Base-by-base conservation (phyloP, 2,797 vertebrate genomes). In the Cyclopterus lumpus region DNA sequence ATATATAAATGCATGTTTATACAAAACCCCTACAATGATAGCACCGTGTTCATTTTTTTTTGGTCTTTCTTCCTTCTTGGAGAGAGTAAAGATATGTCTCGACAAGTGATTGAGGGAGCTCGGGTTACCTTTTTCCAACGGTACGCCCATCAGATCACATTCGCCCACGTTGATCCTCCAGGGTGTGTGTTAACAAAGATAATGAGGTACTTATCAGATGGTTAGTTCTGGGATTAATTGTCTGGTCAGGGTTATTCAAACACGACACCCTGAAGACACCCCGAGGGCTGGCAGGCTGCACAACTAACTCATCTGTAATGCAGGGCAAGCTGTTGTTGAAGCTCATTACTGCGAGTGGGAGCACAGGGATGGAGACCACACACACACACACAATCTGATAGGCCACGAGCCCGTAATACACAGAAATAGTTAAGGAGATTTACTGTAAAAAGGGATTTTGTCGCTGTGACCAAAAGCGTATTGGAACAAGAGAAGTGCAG, bases 231-330 rank as follows among this genome's bases (percentile, higher is more conserved):
- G 80, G 81, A 89, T 90, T 89, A 91, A 91, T 88, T 89, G 88
- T 83, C 70, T 76, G 91, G 82, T 91, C 90, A 89, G 83, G 84
- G 86, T 86, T 90, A 89, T 89, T 88, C 79, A 88, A 89, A 89
- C 85, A 78, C 12, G 63, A 82, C 83, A 81, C 80, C 82, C 75
- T 74, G 82, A 91, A 83, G 89, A 85, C 84, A 73, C 83, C 88
- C 83, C 11, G 81, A 55, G 85, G 88, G 83, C 77, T 63, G 75
- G 66, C 60, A 11, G 60, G 38, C 85, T 73, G 79, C 75, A 79
- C 73, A 64, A 30, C 81, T 6, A 71, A 79, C 76, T 90, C 83
- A 82, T 92, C 85, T 86, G 82, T 77, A 84, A 85, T 89, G 83
- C 84, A 85, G 59, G 81, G 75, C 83, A 77, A 86, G 88, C 87